Conservation (phyloP, 2,113 vertebrate genomes). For the Sus scrofa region T2T-Sscrofa CM000824.6:212092501-212093000, state of each 20-base stretch:
- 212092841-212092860: not conserved
- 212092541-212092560: not conserved
- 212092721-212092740: not conserved
- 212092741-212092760: not conserved
- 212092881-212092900: fast-evolving
- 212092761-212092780: not conserved
- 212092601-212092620: not conserved
- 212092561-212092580: not conserved
- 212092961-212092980: not conserved
- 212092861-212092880: fast-evolving
- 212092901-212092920: not conserved
- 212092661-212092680: not conserved
- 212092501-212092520: not conserved
- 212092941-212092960: not conserved
- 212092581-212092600: not conserved
- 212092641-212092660: not conserved
- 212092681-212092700: not conserved
- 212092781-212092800: not conserved
- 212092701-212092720: not conserved
- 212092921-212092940: not conserved
- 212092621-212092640: not conserved
- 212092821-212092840: not conserved
- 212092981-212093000: not conserved
- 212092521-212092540: not conserved
- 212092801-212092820: not conserved